phyloP scores from a whole-genome alignment of 2,888 invertebrate genomes.

The Nycteola revayana region DNA sequence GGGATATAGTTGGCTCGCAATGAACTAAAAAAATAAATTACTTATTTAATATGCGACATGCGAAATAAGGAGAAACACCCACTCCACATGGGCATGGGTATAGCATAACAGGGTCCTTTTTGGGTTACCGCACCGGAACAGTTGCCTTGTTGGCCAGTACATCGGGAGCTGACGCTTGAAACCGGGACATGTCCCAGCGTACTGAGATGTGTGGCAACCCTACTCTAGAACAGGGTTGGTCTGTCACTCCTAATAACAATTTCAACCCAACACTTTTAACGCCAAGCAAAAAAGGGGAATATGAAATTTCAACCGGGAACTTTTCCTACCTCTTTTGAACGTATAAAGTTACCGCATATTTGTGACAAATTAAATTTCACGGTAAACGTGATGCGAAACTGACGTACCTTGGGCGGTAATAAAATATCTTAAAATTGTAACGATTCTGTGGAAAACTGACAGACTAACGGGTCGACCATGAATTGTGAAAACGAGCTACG shows the following conservation, averaged over 20 bases:
- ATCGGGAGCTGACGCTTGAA: too few species aligned
- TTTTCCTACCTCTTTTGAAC: conserved; percentile 27
- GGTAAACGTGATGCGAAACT: conserved; percentile 33
- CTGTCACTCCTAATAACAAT: conserved; percentile 11
- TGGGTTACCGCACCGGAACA: too few species aligned
- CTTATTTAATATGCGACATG: too few species aligned
- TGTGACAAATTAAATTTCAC: conserved; percentile 35
- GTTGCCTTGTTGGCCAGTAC: too few species aligned
- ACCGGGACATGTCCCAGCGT: too few species aligned
- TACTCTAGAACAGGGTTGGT: too few species aligned
- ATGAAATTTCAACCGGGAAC: conserved; percentile 20
- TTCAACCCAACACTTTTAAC: conserved; percentile 12
- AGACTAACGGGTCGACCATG: conserved; percentile 15
- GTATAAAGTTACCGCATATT: conserved; percentile 31
- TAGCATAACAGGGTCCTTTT: too few species aligned
- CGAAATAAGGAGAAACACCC: too few species aligned
- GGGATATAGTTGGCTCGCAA: too few species aligned
- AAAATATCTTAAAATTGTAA: conserved; percentile 40
- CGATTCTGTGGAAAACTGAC: conserved; percentile 19
- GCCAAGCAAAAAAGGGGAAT: conserved; percentile 17
- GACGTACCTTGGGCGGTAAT: conserved; percentile 36
- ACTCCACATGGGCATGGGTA: too few species aligned
- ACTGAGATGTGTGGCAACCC: too few species aligned
- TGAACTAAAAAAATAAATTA: too few species aligned
- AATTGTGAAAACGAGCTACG: conserved; percentile 10